Conservation (phyloP, 2,113 vertebrate species). For the Lagopus leucura region DNA sequence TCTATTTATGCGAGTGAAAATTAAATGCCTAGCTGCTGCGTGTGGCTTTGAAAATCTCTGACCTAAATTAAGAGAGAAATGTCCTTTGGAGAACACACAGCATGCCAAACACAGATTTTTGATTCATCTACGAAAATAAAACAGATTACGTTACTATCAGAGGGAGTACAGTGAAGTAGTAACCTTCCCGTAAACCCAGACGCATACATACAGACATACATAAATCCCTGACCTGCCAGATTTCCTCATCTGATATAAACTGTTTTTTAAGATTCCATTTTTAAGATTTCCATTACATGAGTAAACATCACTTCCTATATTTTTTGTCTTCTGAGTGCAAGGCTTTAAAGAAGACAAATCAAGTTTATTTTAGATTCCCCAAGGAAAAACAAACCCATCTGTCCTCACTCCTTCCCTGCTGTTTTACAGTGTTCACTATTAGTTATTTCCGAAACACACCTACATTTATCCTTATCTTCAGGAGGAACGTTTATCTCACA, state of each 20-base stretch:
- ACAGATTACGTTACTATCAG: constrained; percentile 41
- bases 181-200: constrained; percentile 35
- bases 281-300: neutral
- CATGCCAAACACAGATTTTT: constrained; percentile 40
- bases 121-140: constrained; percentile 57
- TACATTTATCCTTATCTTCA: constrained; percentile 25
- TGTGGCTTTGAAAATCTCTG: constrained; percentile 19
- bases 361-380: constrained; percentile 65
- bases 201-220: constrained; percentile 35
- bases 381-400: constrained; percentile 63
- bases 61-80: constrained; percentile 37
- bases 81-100: constrained; percentile 29
- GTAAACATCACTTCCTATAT: constrained; percentile 35
- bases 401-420: constrained; percentile 34
- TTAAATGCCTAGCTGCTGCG: neutral
- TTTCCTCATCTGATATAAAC: neutral
- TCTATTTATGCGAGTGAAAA: neutral
- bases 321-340: constrained; percentile 28
- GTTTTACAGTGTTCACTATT: constrained; percentile 43
- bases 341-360: constrained; percentile 62
- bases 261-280: neutral
- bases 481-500: constrained; percentile 32
- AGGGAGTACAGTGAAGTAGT: neutral
- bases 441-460: constrained; percentile 44
- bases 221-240: constrained; percentile 36